Conservation (phyloP, 2,888 invertebrate species). For the Ametastegia equiseti region DNA sequence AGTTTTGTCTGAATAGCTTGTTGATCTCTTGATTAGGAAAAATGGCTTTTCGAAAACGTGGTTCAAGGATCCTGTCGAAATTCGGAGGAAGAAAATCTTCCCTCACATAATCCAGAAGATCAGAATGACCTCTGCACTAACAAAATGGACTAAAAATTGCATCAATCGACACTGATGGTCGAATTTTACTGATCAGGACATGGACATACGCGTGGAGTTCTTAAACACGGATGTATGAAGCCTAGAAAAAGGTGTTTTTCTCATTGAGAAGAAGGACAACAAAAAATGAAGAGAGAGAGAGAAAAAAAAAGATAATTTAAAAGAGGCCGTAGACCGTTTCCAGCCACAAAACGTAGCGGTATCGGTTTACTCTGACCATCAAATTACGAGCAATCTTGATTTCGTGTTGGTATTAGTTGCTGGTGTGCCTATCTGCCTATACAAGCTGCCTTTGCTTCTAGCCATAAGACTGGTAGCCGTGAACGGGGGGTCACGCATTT, state of each 20-base stretch:
- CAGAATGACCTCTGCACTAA: background rate
- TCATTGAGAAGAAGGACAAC: background rate
- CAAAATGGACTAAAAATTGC: background rate
- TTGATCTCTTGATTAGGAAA: too few relatives aligned
- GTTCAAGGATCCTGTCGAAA: background rate
- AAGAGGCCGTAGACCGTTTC: background rate
- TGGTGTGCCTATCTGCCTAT: background rate
- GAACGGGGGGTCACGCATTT: constrained; percentile 27
- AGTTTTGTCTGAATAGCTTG: too few relatives aligned
- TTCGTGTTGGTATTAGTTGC: background rate
- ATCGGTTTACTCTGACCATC: constrained; percentile 6
- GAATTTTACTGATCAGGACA: background rate
- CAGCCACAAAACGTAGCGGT: constrained; percentile 10
- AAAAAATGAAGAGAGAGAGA: background rate
- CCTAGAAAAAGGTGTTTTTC: background rate
- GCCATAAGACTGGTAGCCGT: constrained; percentile 12
- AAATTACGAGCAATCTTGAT: constrained; percentile 27
- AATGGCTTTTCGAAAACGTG: too few relatives aligned
- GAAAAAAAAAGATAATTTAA: background rate
- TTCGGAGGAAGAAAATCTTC: background rate
- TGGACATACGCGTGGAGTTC: background rate
- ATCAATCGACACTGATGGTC: constrained; percentile 2
- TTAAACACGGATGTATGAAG: background rate
- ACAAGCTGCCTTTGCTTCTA: background rate
- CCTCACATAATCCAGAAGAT: background rate